Conservation (phyloP, 2,888 invertebrate genomes). For the Drosophila stalkeri region DNA sequence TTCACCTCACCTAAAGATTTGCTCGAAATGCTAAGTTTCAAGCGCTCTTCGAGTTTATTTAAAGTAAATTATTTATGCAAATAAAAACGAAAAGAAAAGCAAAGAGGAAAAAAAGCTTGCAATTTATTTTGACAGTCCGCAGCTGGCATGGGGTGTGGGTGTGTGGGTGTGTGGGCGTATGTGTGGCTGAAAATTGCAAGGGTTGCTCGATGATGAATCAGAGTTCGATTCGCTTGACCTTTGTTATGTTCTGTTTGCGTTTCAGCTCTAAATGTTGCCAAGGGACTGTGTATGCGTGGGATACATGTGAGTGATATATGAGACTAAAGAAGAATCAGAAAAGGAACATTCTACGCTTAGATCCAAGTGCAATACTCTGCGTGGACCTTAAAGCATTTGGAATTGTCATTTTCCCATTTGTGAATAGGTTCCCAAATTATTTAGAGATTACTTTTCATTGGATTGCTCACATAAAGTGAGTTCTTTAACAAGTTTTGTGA, state of each 20-base stretch:
- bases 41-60: slow-evolving; percentile 70
- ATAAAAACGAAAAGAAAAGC: slow-evolving; percentile 43
- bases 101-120: slow-evolving; percentile 39
- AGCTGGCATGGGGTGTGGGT: slow-evolving; percentile 6
- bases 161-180: slow-evolving; percentile 8
- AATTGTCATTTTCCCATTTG: slow-evolving; percentile 47
- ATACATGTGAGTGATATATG: neutral
- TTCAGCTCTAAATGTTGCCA: slow-evolving; percentile 52
- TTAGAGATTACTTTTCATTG: neutral
- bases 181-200: slow-evolving; percentile 46
- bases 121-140: slow-evolving; percentile 63
- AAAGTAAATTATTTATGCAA: slow-evolving; percentile 80
- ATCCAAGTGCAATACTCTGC: too few relatives aligned
- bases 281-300: neutral
- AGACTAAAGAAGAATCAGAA: slow-evolving; percentile 5
- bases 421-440: slow-evolving; percentile 26
- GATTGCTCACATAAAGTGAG: too few relatives aligned
- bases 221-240: slow-evolving; percentile 51
- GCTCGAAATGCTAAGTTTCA: slow-evolving; percentile 45
- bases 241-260: slow-evolving; percentile 66
- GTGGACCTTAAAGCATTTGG: neutral
- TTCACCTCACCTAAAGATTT: slow-evolving; percentile 26
- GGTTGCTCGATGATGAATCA: slow-evolving; percentile 41
- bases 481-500: too few relatives aligned
- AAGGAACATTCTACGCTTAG: neutral